Conservation (phyloP, 2,797 vertebrate genomes). For the Leucoraja ocellata region DNA sequence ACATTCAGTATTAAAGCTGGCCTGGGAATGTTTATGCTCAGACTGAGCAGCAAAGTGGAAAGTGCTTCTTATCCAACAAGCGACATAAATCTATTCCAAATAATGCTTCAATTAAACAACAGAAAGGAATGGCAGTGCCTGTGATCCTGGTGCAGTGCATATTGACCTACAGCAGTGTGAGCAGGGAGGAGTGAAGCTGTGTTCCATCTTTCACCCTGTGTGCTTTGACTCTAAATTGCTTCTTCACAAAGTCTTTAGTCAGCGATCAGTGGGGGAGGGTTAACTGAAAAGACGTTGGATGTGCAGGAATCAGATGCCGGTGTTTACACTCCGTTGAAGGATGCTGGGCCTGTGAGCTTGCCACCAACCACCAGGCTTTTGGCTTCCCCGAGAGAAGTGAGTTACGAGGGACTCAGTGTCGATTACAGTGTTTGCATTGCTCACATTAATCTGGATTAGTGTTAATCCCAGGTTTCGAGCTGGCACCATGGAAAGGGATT, state of each 20-base stretch:
- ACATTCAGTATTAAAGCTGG: not conserved
- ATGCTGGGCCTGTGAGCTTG: conserved; percentile 17
- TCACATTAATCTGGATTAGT: conserved; percentile 37
- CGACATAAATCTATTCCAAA: not conserved
- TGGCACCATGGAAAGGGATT: conserved; percentile 6
- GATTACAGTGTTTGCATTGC: conserved; percentile 28
- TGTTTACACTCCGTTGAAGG: conserved; percentile 16
- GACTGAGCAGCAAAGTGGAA: not conserved
- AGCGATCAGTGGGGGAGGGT: not conserved
- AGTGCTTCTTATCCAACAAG: not conserved
- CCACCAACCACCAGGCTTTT: not conserved
- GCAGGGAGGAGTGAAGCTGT: not conserved
- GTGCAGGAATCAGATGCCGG: conserved; percentile 11
- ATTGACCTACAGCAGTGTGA: not conserved
- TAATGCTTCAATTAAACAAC: not conserved
- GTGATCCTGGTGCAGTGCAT: not conserved
- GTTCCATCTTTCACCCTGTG: conserved; percentile 19
- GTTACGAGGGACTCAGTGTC: conserved; percentile 32
- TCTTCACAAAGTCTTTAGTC: conserved; percentile 25
- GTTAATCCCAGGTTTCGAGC: conserved; percentile 25
- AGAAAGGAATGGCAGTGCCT: not conserved
- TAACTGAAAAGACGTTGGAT: not conserved
- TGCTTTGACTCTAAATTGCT: conserved; percentile 26
- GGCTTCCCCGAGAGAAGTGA: conserved; percentile 6
- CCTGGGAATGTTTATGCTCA: not conserved